Evolutionary conservation across 2,888 invertebrate genomes (phyloP), one percentile per base, ranked within the genome.

Genomic region (Cinara cedri): DNA sequence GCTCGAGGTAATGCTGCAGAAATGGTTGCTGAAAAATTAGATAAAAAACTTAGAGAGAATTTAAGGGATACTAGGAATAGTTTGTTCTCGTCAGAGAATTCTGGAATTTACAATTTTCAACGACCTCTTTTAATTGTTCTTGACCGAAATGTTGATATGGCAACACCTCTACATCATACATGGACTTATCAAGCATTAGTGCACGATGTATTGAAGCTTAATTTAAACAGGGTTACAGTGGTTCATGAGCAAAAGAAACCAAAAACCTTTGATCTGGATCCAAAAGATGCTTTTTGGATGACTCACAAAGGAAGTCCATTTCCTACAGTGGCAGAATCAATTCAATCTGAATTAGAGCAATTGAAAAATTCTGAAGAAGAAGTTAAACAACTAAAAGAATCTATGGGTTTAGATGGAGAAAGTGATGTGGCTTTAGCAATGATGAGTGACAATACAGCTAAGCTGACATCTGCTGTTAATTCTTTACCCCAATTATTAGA

Each of bases 161-260:
- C 98, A 1, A 99, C 98, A 60, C 97, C 97, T 34, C 87, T 99
- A 81, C 98, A 98, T 88, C 99, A 99, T 86, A 98, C 99, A 0
- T 99, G 99, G 99, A 99, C 98, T 0, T 99, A 99, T 86, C 99
- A 99, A 87, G 98, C 99, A 1, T 87, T 99, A 76, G 93, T 96
- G 34, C 98, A 99, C 86, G 99, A 99, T 88, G 93, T 98, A 6
- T 86, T 99, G 80, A 95, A 97, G 84, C 88, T 98, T 83, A 91
- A 95, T 11, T 87, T 98, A 80, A 99, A 99, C 87, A 84, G 88
- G 82, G 90, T 94, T 0, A 89, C 90, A 62, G 90, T 94, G 16
- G 90, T 90, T 81, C 93, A 93, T 83, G 90, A 91, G 4, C 89
- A 91, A 78, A 87, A 90, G 10, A 97, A 96, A 85, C 92, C 92